A percentile compares a stretch with the other conserved stretches of the same genome.
phyloP scores from a whole-genome alignment of 2,797 vertebrate species.

The Bradypus variegatus region DNA sequence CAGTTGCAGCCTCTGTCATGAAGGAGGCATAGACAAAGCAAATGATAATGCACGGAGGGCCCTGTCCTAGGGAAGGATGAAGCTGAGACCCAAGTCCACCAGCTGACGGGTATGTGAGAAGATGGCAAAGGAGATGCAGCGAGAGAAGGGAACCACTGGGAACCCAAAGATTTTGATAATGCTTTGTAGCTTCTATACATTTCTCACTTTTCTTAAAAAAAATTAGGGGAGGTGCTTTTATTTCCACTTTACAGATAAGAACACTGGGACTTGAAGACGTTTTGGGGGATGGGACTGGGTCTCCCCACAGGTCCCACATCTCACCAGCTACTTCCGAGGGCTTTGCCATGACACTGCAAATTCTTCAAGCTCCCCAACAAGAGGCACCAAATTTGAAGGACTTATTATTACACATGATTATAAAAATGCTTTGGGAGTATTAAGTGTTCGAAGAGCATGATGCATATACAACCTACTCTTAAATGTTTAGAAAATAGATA shows the following conservation, averaged over 20 bases:
- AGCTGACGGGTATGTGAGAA: neutral
- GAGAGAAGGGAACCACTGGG: neutral
- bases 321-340: neutral
- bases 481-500: no score
- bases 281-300: fast-evolving
- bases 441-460: no score
- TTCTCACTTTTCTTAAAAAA: neutral
- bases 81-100: neutral
- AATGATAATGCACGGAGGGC: neutral
- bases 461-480: no score
- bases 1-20: neutral
- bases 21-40: neutral
- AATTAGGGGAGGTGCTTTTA: fast-evolving
- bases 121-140: neutral
- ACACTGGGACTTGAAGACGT: neutral
- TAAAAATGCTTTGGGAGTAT: no score
- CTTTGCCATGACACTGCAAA: neutral
- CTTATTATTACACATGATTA: neutral
- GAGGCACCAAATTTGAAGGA: neutral
- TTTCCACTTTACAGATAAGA: neutral
- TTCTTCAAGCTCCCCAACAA: neutral
- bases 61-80: neutral
- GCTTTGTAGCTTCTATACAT: neutral
- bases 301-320: neutral
- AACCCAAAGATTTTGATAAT: neutral